Conservation (phyloP, 2,888 invertebrate species). For the Steromphala cineraria region DNA sequence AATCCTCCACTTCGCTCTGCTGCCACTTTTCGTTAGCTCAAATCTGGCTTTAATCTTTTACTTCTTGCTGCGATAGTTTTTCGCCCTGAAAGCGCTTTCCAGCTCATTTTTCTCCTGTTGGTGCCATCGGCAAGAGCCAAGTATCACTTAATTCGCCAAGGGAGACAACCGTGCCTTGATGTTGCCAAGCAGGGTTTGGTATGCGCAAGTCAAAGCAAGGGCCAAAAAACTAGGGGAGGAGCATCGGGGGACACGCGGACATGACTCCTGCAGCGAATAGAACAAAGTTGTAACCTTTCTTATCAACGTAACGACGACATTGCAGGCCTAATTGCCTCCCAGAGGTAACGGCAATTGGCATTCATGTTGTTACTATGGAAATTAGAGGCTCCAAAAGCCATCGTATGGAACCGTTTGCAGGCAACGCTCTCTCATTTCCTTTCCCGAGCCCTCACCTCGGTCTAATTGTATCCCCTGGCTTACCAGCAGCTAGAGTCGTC, state of each 20-base stretch:
- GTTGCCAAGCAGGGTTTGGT: not conserved
- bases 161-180: not conserved
- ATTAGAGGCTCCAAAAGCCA: constrained; percentile 23
- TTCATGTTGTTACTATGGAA: constrained; percentile 26
- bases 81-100: not conserved
- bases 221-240: not conserved
- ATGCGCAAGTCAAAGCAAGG: not conserved
- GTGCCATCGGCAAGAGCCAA: not conserved
- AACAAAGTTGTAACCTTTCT: constrained; percentile 13
- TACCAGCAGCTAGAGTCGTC: not conserved
- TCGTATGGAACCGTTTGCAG: constrained; percentile 20
- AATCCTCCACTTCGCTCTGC: not conserved
- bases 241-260: not conserved
- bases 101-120: not conserved
- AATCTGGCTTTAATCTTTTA: not conserved
- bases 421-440: constrained; percentile 9
- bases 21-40: not conserved
- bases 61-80: not conserved
- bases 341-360: constrained; percentile 14
- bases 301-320: constrained; percentile 13
- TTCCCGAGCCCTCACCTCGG: constrained; percentile 11
- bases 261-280: not conserved
- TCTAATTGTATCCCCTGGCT: constrained; percentile 19
- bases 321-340: constrained; percentile 21
- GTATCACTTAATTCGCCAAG: constrained; percentile 8